Conservation (phyloP, 2,113 vertebrate genomes). For the Spizaetus ornatus region DNA sequence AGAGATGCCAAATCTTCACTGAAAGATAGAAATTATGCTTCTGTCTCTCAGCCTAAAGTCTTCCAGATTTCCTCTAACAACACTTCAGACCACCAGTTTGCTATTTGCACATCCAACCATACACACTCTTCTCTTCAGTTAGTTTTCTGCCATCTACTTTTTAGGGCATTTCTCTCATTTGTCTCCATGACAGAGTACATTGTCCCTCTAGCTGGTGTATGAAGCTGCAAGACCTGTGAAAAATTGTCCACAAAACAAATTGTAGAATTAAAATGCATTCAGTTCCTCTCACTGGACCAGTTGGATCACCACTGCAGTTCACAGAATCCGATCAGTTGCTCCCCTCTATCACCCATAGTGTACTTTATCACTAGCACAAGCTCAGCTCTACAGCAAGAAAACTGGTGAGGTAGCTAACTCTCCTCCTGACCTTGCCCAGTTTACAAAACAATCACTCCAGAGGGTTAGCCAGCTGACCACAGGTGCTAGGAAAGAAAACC, state of each 20-base stretch:
- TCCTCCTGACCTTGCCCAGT: neutral
- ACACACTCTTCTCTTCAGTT: neutral
- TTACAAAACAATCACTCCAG: neutral
- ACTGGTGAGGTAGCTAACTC: neutral
- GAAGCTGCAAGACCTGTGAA: neutral
- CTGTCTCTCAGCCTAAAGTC: neutral
- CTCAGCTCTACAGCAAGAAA: neutral
- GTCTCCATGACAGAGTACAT: neutral
- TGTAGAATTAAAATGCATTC: neutral
- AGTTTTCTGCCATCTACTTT: neutral
- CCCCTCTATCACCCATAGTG: neutral
- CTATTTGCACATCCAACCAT: neutral
- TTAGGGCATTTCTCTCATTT: neutral
- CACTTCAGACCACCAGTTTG: neutral
- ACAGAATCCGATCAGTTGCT: neutral
- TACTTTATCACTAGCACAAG: neutral
- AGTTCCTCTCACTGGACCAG: neutral
- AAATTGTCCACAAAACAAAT: neutral
- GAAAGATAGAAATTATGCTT: neutral
- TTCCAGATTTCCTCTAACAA: neutral
- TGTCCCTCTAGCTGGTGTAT: neutral
- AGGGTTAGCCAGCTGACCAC: neutral
- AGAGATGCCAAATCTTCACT: neutral
- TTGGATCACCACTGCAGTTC: neutral
- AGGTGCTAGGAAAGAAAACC: neutral